Evolutionary conservation across 2,113 vertebrate genomes (phyloP).

Genomic region (Pionites leucogaster): DNA sequence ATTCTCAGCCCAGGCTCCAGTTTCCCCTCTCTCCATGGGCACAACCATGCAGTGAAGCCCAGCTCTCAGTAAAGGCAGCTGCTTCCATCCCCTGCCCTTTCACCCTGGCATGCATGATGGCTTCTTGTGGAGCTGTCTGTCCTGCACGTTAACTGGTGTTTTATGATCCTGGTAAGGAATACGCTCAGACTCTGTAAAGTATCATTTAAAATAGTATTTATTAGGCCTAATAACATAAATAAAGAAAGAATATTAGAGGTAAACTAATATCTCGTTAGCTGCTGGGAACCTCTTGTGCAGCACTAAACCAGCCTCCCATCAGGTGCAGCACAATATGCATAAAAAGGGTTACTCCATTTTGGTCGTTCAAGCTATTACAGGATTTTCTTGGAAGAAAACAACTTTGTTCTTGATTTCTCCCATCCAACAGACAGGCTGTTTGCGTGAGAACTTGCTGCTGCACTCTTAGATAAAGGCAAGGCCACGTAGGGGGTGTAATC

Average conservation of each 20-base stretch:
- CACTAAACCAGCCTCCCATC: background rate
- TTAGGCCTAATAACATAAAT: background rate
- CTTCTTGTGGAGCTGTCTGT: background rate
- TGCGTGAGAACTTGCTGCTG: background rate
- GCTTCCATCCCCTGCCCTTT: background rate
- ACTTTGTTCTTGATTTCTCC: background rate
- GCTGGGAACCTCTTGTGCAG: background rate
- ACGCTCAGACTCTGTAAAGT: background rate
- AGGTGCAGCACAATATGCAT: fast-evolving
- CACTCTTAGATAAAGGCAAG: background rate
- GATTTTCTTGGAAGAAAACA: background rate
- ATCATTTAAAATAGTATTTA: background rate
- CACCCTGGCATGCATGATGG: too few species aligned
- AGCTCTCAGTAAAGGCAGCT: background rate
- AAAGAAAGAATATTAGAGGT: background rate
- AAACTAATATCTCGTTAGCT: background rate
- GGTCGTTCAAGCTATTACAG: background rate
- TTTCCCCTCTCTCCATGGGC: background rate
- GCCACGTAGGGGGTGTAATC: fast-evolving
- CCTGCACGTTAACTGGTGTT: fast-evolving
- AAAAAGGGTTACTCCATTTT: background rate
- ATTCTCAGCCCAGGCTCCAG: background rate
- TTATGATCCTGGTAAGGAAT: background rate
- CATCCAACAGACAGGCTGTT: background rate
- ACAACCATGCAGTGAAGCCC: fast-evolving